Base-by-base conservation (phyloP, 2,888 invertebrate species). In the Zootermopsis nevadensis region DNA sequence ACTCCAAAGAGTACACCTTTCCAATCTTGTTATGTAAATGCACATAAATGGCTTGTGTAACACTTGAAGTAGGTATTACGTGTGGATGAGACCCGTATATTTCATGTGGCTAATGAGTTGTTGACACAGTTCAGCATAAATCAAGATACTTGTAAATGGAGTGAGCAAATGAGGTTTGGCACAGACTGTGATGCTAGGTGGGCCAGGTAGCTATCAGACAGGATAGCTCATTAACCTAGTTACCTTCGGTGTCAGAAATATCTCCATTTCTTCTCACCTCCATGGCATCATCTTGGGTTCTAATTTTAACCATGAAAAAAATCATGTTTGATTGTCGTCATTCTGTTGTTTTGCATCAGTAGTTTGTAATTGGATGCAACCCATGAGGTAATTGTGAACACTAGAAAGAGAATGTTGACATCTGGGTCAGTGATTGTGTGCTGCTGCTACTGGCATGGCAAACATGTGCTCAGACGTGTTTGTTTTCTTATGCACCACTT, bases 151-250 rank as follows among this genome's bases (percentile, higher is more conserved):
- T 77, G 77, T 55, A 77, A 77, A 77, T 77, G 77, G 77, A 42
- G n/a, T 76, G 76, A 76, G 42, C 42, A 76, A 76, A 76, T 76
- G 76, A n/a, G 55, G 55, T 77, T 77, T 77, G 77, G 53, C 24
- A 77, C 38, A 55, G 53, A 33, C 33, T 77, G 77, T 35, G 27
- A n/a, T 60, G 60, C 6, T 60, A 77, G 77, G 77, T 77, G 53
- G 77, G 4, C 77, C 53, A 77, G 77, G 77, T 77, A 77, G 42
- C 27, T 42, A n/a, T 30, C n/a, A 12, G 72, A 74, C 24, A 38
- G 33, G 27, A 4, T 33, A 42, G 55, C 77, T 77, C 77, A 55
- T 77, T 77, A 77, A 77, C 77, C 77, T 55, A 77, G 31, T 77
- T 77, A 77, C 77, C 55, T 77, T 33, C 77, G 24, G 55, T 42